Conservation (phyloP, 2,797 vertebrate species). For the Notolepis coatsorum region DNA sequence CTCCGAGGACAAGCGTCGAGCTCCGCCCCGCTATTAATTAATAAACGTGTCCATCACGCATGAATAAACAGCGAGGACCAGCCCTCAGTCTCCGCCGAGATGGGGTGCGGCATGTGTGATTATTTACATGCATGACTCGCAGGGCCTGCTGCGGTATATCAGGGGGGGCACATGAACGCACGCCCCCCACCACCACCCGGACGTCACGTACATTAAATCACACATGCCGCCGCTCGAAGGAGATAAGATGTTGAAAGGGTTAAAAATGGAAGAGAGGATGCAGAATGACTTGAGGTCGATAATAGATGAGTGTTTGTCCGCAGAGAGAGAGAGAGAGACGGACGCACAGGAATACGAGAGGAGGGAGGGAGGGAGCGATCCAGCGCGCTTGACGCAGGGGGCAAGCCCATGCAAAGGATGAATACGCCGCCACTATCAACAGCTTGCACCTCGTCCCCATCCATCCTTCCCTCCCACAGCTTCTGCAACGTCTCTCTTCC, state of each 20-base stretch:
- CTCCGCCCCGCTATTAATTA: not conserved
- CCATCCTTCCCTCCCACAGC: not conserved
- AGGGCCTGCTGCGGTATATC: not conserved
- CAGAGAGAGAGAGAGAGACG: slow-evolving; percentile 28
- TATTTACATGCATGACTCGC: slow-evolving; percentile 6
- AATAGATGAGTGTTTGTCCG: slow-evolving; percentile 11
- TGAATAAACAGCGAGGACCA: slow-evolving; percentile 22
- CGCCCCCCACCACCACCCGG: no score
- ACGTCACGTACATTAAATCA: slow-evolving; percentile 50
- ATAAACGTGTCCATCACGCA: not conserved
- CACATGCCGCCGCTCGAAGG: slow-evolving; percentile 29
- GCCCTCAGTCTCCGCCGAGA: slow-evolving; percentile 1
- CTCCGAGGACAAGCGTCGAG: not conserved
- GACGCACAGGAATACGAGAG: not conserved
- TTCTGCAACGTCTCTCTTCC: slow-evolving; percentile 10
- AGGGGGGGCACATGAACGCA: slow-evolving; percentile 20
- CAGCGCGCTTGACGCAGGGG: slow-evolving; percentile 24
- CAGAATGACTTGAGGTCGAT: slow-evolving; percentile 53
- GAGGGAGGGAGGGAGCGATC: slow-evolving; percentile 13
- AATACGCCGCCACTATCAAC: not conserved
- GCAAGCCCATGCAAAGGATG: not conserved
- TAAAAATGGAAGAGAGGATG: slow-evolving; percentile 66
- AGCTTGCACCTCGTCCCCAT: not conserved
- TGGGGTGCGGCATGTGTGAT: not conserved
- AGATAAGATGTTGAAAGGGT: slow-evolving; percentile 48